These are phyloP conservation scores for Tychaedon coryphoeus DNA, from an alignment of 2,113 vertebrate species.

Conservation along the genomic window DNA sequence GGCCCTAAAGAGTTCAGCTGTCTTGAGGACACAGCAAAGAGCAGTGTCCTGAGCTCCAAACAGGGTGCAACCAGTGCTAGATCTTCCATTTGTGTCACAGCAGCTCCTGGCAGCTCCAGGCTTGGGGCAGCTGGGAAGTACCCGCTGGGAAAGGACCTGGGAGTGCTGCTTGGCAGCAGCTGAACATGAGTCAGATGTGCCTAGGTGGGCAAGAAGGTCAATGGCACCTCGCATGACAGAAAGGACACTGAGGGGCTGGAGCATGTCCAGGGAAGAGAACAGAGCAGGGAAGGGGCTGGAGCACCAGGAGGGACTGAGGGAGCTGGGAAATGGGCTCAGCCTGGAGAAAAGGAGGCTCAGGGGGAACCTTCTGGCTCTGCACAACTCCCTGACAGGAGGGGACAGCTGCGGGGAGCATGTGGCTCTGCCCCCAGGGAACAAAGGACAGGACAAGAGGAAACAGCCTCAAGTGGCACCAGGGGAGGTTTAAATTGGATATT, in stretches of 20 bases:
- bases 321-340: not conserved
- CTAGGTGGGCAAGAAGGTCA: not conserved
- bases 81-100: not conserved
- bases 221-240: not conserved
- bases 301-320: not conserved
- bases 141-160: not conserved
- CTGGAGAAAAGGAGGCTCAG: not conserved
- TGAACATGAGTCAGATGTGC: not conserved
- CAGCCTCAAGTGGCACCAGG: rapidly evolving
- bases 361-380: not conserved
- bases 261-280: rapidly evolving
- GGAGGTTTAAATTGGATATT: not conserved
- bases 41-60: not conserved
- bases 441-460: not conserved
- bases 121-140: not conserved
- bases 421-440: not conserved
- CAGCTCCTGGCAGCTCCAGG: not conserved
- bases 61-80: not conserved
- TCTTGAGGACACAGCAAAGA: not conserved
- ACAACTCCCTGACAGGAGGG: not conserved
- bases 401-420: rapidly evolving
- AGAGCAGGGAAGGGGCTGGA: not conserved
- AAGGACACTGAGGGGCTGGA: not conserved
- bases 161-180: not conserved
- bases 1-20: not conserved